Base-by-base conservation (phyloP, 2,888 invertebrate species). In the Lucinisca nassula region DNA sequence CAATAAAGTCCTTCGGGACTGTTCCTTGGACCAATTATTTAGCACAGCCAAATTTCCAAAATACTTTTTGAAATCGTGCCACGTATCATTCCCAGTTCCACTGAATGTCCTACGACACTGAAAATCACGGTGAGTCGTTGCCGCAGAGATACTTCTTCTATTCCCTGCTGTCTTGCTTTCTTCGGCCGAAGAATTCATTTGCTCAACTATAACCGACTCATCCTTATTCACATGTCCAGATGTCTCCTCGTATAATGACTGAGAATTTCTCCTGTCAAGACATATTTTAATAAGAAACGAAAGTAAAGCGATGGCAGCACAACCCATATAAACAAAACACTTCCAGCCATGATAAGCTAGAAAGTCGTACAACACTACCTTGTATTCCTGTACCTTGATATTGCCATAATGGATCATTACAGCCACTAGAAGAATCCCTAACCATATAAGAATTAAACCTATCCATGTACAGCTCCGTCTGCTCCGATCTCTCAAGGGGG, bases 1-100 rank as follows among this genome's bases (percentile, higher is more conserved):
- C 61, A 82, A 32, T 21, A 86, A 72, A 17, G 67, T 70, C 55
- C 80, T 79, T 61, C 82, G 30, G 21, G 77, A 70, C 73, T 82
- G 55, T 55, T 78, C 77, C 27, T 70, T 78, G 4, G 73, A 55
- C 81, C 61, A 81, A n/a, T 32, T 45, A 35, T 81, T 81, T 38
- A 81, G 35, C 27, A 35, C 35, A 45, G 70, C 70, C 40, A 82
- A 82, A 70, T 82, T 82, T 6, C 55, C 81, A 40, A 81, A 81
- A 40, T 81, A 81, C n/a, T 73, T 55, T 1, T 32, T 55, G 38
- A 81, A 81, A 27, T 81, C 58, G 58, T 75, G 74, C 61, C 74
- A 74, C 6, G 51, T 51, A 79, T 79, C 79, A 49, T n/a, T 49
- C 45, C 72, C 79, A 51, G 70, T 72, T 72, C 79, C 79, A 72